phyloP scores from a whole-genome alignment of 2,888 invertebrate species.

The Sialis fuliginosa region DNA sequence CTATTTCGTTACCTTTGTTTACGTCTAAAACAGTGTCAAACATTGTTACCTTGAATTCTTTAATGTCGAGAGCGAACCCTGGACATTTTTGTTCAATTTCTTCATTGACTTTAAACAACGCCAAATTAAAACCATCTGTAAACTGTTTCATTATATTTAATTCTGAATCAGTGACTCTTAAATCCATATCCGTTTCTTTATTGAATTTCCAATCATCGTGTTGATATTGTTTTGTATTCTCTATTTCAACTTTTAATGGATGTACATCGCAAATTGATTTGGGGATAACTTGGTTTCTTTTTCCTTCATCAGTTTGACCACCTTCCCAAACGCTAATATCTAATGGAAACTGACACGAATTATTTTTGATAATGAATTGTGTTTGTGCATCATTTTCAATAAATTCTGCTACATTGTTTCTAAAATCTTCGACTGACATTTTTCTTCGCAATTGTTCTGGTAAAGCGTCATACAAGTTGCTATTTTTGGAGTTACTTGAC shows the following conservation, averaged over 20 bases:
- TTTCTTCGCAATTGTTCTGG: background rate
- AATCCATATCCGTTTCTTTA: background rate
- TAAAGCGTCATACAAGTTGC: constrained; percentile 6
- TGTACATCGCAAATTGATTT: too few species aligned
- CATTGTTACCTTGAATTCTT: background rate
- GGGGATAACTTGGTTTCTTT: too few species aligned
- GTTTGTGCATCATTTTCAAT: constrained; percentile 4
- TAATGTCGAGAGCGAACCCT: background rate
- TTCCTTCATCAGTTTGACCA: too few species aligned
- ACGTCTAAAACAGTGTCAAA: background rate
- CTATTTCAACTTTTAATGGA: background rate
- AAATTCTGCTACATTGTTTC: constrained; percentile 2
- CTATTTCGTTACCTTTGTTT: background rate
- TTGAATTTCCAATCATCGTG: background rate
- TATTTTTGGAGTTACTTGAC: background rate
- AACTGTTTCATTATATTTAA: background rate
- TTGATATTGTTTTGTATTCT: background rate
- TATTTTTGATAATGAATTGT: constrained; percentile 2
- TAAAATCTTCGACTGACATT: constrained; percentile 3
- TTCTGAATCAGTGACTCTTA: background rate
- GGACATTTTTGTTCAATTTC: background rate
- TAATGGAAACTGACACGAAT: constrained; percentile 3
- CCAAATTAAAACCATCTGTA: background rate
- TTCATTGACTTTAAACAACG: background rate
- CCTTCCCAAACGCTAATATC: background rate